phyloP scores from a whole-genome alignment of 1,140 invertebrate species.

The Octopus sinensis region DNA sequence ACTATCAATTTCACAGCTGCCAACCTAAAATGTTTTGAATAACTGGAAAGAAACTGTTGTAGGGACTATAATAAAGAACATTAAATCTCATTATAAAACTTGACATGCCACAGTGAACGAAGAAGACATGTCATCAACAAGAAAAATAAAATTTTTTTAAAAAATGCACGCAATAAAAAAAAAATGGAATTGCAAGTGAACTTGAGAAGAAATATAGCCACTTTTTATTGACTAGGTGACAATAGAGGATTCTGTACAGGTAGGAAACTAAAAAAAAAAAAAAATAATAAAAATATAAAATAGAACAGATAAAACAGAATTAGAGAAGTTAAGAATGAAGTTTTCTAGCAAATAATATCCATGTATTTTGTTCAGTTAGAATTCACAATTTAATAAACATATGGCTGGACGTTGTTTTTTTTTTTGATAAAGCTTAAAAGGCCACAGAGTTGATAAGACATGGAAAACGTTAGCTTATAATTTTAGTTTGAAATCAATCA shows the following conservation, averaged over 20 bases:
- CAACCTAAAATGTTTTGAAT: not conserved
- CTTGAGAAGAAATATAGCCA: not conserved
- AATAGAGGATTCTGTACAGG: conserved; percentile 1
- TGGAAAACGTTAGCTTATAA: no score
- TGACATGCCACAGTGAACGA: not conserved
- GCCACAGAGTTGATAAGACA: not conserved
- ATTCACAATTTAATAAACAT: not conserved
- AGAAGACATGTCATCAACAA: not conserved
- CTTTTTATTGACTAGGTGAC: not conserved
- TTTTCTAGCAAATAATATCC: not conserved
- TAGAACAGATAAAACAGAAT: not conserved
- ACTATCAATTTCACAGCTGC: not conserved
- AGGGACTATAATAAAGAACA: not conserved
- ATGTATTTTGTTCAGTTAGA: not conserved
- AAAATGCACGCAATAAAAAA: not conserved
- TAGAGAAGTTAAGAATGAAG: not conserved
- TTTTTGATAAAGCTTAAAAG: not conserved
- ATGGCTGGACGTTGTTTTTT: not conserved
- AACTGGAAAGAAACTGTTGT: not conserved
- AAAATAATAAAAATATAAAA: not conserved
- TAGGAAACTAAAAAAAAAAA: not conserved
- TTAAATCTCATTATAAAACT: not conserved
- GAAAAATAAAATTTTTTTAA: not conserved
- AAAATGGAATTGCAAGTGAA: not conserved
- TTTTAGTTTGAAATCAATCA: no score